Evolutionary conservation across 2,888 invertebrate genomes (phyloP).

Genomic region (Cantharis rufa): DNA sequence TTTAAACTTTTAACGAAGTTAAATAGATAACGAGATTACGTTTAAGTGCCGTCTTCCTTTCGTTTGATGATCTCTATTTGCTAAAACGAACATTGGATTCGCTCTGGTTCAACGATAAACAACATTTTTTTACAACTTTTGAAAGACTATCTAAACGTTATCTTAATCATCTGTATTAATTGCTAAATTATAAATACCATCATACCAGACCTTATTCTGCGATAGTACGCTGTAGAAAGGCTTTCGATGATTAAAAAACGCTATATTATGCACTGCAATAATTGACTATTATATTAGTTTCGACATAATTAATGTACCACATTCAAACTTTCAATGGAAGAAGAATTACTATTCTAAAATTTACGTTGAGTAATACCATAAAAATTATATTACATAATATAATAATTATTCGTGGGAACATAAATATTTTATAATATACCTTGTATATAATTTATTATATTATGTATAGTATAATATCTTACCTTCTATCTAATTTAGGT

Average conservation of each 20-base stretch:
- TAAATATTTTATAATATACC: too few species aligned
- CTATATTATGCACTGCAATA: not conserved
- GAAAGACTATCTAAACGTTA: not conserved
- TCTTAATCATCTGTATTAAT: not conserved
- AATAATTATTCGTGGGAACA: too few species aligned
- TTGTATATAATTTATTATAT: too few species aligned
- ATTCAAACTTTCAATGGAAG: not conserved
- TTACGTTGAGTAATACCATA: too few species aligned
- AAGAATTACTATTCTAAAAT: not conserved
- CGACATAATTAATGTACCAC: not conserved
- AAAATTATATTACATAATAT: too few species aligned
- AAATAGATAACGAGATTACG: constrained; percentile 2
- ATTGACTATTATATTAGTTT: not conserved
- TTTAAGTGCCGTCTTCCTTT: constrained; percentile 7
- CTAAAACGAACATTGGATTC: not conserved
- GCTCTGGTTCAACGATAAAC: not conserved
- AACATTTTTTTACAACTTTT: not conserved
- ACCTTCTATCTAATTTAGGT: too few species aligned
- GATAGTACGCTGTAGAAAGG: not conserved
- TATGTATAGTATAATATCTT: too few species aligned
- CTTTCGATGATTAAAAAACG: not conserved
- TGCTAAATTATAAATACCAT: not conserved
- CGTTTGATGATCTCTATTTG: not conserved
- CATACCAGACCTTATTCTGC: too few species aligned
- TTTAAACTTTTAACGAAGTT: constrained; percentile 1